Evolutionary conservation across 2,113 vertebrate species (phyloP), one percentile per base, ranked within the genome.

Genomic region (Galemys pyrenaicus): DNA sequence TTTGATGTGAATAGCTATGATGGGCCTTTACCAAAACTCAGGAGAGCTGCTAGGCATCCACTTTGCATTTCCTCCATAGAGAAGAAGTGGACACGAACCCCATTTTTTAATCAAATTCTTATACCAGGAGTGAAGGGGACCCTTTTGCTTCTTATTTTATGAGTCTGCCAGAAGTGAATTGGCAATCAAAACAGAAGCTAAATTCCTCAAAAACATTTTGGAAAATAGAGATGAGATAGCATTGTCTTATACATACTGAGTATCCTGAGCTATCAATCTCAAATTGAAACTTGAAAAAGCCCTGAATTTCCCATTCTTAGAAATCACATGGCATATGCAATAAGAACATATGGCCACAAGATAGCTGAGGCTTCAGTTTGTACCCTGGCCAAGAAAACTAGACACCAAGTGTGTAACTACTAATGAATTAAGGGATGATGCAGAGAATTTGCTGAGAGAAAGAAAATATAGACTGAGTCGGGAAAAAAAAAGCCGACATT

Each of bases 361-460:
- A 94, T n/a, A 96, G 64, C 95, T 96, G 85, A 97, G 96, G 87
- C 82, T 97, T 96, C 86, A 86, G 24, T 93, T 91, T 98, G 97
- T 96, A 93, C 78, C 37, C 24, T 32, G 95, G 92, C 94, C 96
- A 98, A 96, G 86, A 85, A 73, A 81, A 96, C 6, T 3, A 96
- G 96, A 98, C 65, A 81, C 83, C 97, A 96, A 96, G 44, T 65
- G 73, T 94, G 85, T 97, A 95, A 94, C 79, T 90, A 75, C 75
- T 84, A 26, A 96, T 93, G 95, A 97, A 98, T 96, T 95, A 92
- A 91, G 95, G 92, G 96, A 95, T 97, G 85, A 78, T 70, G 44
- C 87, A 78, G 95, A 96, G 95, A 96, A 78, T 82, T 77, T 89
- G 89, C 95, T 13, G 92, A 98, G 97, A 96, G 94, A 49, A 96